These are phyloP conservation scores for Lates japonicus DNA, from an alignment of 2,797 vertebrate species.

Conservation along the genomic window DNA sequence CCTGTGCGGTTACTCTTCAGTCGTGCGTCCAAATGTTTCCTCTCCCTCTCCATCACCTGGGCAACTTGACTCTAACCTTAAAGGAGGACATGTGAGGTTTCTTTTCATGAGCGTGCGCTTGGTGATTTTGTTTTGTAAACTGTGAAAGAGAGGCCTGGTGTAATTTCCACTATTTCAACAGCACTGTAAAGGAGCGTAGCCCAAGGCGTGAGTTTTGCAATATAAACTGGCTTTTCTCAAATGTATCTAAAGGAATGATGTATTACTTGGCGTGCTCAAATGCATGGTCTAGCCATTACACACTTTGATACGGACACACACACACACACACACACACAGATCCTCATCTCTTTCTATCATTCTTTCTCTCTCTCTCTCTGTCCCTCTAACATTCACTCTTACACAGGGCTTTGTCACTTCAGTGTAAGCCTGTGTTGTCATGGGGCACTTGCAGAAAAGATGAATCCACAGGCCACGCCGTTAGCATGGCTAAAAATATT, in stretches of 20 bases:
- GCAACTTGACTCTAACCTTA: constrained; percentile 35
- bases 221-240: constrained; percentile 45
- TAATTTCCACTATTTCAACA: constrained; percentile 47
- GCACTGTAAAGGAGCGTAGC: constrained; percentile 31
- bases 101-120: constrained; percentile 29
- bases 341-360: constrained; percentile 20
- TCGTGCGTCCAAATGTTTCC: constrained; percentile 59
- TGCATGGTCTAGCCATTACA: background rate
- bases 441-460: background rate
- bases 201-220: constrained; percentile 44
- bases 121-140: constrained; percentile 61
- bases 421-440: background rate
- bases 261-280: constrained; percentile 55
- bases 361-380: constrained; percentile 8
- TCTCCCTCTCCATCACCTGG: constrained; percentile 64
- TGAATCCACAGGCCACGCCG: too few species aligned
- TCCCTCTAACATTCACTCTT: background rate
- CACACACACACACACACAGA: background rate
- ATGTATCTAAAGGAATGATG: constrained; percentile 46
- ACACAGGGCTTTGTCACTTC: background rate
- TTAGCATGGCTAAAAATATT: background rate
- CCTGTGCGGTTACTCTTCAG: constrained; percentile 58
- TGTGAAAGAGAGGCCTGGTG: constrained; percentile 48
- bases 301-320: constrained; percentile 1
- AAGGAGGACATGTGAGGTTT: constrained; percentile 47